Evolutionary conservation across 2,888 invertebrate species (phyloP), one percentile per base, ranked within the genome.

Genomic region (Phengaris arion): DNA sequence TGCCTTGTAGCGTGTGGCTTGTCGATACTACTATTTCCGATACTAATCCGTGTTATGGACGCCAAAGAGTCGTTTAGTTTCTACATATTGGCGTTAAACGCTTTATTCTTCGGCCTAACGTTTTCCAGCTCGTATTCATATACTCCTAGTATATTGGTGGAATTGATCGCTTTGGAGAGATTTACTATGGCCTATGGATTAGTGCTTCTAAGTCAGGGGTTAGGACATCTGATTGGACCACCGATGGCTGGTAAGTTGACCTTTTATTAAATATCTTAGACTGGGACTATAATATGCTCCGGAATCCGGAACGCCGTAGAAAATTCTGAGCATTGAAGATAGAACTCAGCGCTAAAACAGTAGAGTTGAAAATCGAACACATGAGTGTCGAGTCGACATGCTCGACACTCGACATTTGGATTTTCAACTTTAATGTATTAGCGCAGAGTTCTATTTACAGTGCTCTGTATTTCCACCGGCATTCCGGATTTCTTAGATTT

Each of bases 141-240:
- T 82, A 98, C 98, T 0, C 98, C 98, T 0, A 97, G 98, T 83
- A 97, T 99, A 83, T 93, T 98, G 81, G 98, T 98, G 48, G 96
- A 98, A 85, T 92, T 98, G 82, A 97, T 98, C 69, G 98, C 98
- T 5, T 89, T 99, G 85, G 98, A 98, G 84, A 95, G 97, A 80
- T 98, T 99, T 86, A 98, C 98, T 9, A 97, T 96, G 89, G 98
- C 98, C 35, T 99, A 98, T 87, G 99, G 99, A 13, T 91, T 99
- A 81, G 96, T 97, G 80, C 94, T 98, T 80, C 91, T 99, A 77
- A 97, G 98, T 79, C 98, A 99, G 89, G 99, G 99, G 15, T 94
- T 99, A 80, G 98, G 98, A 72, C 98, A 98, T 93, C 95, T 99
- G 74, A 92, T 97, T 78, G 99, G 99, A 78, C 99, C 99, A 7